Base-by-base conservation (phyloP, 2,888 invertebrate genomes). In the Sminthurinus aureus region DNA sequence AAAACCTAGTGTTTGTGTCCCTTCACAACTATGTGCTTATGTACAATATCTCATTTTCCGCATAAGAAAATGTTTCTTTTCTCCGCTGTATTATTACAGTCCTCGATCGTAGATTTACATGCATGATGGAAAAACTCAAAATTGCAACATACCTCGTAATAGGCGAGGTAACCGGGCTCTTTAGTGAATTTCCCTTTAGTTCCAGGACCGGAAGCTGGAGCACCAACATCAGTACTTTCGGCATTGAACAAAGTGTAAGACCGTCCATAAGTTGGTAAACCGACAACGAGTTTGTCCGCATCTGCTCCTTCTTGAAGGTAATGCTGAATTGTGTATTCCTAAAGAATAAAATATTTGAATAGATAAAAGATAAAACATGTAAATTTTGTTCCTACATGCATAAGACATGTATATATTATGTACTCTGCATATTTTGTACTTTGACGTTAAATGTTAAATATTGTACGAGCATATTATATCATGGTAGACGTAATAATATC, bases 81-180 rank as follows among this genome's bases (percentile, higher is more conserved):
- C 38, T 38, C 38, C 6, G 6, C 3, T 38, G 6, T 38, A 38
- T 38, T 38, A 38, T 38, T 38, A 6, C 6, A 38, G n/a, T 38
- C 38, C 38, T 38, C 38, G 38, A 38, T 38, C 38, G 3, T 38
- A 38, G 38, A 38, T 38, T 1, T 38, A 38, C 3, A 38, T 38
- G 38, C 38, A 38, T 38, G 3, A 38, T 38, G 38, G 3, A 38
- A 38, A 38, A 38, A 38, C 15, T 9, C 4, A 69, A 69, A 20
- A 69, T 69, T 1, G 69, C 51, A 73, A 82, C 89, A 89, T 89
- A 96, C 96, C 93, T 97, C 97, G 90, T 97, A 97, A 90, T 96
- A 97, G 38, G 97, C 96, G 88, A 97, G 91, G 89, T 97, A 98
- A 85, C 98, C 97, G 89, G 96, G 96, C 91, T 98, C 97, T 88